phyloP scores from a whole-genome alignment of 1,140 invertebrate species.

The Euschistus heros region DNA sequence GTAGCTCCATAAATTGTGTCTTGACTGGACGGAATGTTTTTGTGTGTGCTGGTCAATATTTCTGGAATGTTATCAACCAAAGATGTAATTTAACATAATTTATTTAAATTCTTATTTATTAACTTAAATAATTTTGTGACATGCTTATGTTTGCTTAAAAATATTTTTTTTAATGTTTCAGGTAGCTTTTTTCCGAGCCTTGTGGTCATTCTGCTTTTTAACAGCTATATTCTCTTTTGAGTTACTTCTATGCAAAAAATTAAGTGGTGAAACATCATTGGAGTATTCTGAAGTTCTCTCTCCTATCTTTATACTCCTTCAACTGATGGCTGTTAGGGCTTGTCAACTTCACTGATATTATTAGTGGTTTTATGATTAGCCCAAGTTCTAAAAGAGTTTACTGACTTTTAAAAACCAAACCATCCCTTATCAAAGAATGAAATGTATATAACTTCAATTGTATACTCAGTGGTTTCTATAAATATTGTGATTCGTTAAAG shows the following conservation, averaged over 20 bases:
- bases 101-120: too few relatives aligned
- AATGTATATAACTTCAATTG: too few relatives aligned
- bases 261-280: slow-evolving; percentile 63
- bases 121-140: neutral
- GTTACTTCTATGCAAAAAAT: slow-evolving; percentile 79
- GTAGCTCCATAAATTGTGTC: too few relatives aligned
- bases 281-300: slow-evolving; percentile 88
- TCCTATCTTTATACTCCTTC: slow-evolving; percentile 80
- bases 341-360: slow-evolving; percentile 63
- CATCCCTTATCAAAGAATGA: too few relatives aligned
- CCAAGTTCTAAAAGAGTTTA: too few relatives aligned
- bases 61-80: neutral
- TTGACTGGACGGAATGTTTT: too few relatives aligned
- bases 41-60: too few relatives aligned
- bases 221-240: slow-evolving; percentile 84
- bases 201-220: slow-evolving; percentile 77
- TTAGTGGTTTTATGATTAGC: too few relatives aligned
- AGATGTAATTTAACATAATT: neutral
- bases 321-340: slow-evolving; percentile 80
- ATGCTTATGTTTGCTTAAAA: neutral
- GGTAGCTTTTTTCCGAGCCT: slow-evolving; percentile 61
- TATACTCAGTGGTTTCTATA: too few relatives aligned
- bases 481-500: too few relatives aligned
- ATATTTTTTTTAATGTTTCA: slow-evolving; percentile 31
- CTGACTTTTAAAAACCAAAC: too few relatives aligned